phyloP scores from a whole-genome alignment of 2,888 invertebrate species.

The Acleris laterana region DNA sequence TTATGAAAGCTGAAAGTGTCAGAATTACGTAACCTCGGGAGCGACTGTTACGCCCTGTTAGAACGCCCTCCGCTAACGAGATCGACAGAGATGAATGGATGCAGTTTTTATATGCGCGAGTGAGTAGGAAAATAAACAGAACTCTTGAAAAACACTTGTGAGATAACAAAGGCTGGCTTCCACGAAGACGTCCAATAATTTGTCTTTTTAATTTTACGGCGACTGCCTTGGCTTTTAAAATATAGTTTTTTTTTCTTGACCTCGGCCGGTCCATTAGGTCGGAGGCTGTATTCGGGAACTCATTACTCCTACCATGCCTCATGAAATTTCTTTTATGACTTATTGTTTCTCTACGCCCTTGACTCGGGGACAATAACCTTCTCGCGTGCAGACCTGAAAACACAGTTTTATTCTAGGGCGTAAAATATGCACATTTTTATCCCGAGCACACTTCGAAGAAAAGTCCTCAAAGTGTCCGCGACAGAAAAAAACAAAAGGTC shows the following conservation, averaged over 20 bases:
- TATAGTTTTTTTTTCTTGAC: conserved; percentile 70
- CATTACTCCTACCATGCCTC: conserved; percentile 70
- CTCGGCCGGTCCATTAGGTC: conserved; percentile 76
- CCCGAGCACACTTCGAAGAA: conserved; percentile 30
- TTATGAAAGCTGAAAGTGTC: conserved; percentile 81
- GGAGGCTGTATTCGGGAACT: conserved; percentile 72
- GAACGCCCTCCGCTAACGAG: conserved; percentile 80
- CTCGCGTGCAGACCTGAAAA: conserved; percentile 25
- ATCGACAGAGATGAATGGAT: conserved; percentile 70
- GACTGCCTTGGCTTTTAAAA: conserved; percentile 80
- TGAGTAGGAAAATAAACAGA: conserved; percentile 73
- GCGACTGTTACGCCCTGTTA: conserved; percentile 81
- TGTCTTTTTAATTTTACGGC: conserved; percentile 84
- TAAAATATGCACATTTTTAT: conserved; percentile 26
- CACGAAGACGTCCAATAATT: conserved; percentile 84
- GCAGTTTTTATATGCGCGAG: conserved; percentile 59
- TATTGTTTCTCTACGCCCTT: conserved; percentile 74
- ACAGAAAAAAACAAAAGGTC: conserved; percentile 50
- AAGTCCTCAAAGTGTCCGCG: conserved; percentile 41
- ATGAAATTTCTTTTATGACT: conserved; percentile 76
- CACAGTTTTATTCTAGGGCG: conserved; percentile 19
- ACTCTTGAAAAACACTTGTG: conserved; percentile 84
- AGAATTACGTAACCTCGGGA: conserved; percentile 79
- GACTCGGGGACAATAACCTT: conserved; percentile 55
- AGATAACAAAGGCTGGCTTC: conserved; percentile 83